Evolutionary conservation across 2,797 vertebrate species (phyloP), one percentile per base, ranked within the genome.

Genomic region (Yasuhikotakia modesta): DNA sequence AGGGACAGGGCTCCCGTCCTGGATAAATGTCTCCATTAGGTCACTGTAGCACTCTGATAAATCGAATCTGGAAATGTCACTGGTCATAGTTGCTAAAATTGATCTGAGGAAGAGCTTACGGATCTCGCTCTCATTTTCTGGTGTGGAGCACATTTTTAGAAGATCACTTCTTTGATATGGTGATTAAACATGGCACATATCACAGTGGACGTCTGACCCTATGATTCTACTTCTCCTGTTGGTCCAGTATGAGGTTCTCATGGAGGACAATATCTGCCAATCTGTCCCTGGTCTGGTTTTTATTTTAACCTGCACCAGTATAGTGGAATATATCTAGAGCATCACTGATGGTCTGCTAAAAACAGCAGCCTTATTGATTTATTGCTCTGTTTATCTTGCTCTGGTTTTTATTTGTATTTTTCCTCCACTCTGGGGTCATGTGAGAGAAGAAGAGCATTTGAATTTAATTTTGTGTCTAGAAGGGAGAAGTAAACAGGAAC

Each of bases 1-100:
- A 83, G 83, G 67, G 80, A 83, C 66, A 52, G n/a, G n/a, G n/a
- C n/a, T n/a, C n/a, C n/a, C n/a, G n/a, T n/a, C n/a, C n/a, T n/a
- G n/a, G n/a, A n/a, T n/a, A n/a, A n/a, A n/a, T 84, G 85, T 85
- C 86, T 85, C 83, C 79, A 63, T 79, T 66, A 32, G 39, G 73
- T 76, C 65, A 70, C 55, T 8, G 35, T 53, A 73, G 21, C 45
- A 67, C 70, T 83, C 84, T 73, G 82, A 84, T 83, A 61, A 70
- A 71, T 82, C n/a, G 30, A 71, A 67, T 74, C 30, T 70, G 75
- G 69, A 90, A 87, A 81, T 76, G 81, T 81, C 84, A 80, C 80
- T 82, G 16, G 22, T 22, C 75, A 32, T 83, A 81, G 81, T 77
- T 85, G 86, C 27, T 63, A n/a, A 60, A 78, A 70, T 60, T 67